phyloP scores from a whole-genome alignment of 2,113 vertebrate genomes.

The Xiphias gladius region DNA sequence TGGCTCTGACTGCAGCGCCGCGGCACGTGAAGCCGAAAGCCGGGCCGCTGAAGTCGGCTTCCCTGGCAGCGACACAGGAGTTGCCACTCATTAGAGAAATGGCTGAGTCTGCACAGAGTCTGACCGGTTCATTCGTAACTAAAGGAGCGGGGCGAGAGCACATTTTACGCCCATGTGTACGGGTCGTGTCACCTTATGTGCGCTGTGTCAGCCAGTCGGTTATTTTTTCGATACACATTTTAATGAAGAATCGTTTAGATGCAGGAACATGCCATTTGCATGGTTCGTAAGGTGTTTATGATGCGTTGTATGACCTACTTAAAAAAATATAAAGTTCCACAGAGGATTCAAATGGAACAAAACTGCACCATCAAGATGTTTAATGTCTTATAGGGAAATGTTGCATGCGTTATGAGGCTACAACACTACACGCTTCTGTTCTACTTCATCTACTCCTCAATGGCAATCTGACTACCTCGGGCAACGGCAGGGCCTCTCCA shows the following conservation, averaged over 20 bases:
- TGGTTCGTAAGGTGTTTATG: conserved; percentile 8
- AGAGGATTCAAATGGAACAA: background rate
- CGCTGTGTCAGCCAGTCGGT: background rate
- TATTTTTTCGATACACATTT: no score
- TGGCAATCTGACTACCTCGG: background rate
- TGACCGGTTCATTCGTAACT: conserved; percentile 45
- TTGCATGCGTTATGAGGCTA: background rate
- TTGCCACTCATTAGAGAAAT: conserved; percentile 61
- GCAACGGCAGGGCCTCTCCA: background rate
- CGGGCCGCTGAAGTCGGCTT: conserved; percentile 44
- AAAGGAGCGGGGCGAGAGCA: conserved; percentile 3
- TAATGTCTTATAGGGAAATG: background rate
- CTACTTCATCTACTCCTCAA: conserved; percentile 2
- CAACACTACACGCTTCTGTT: background rate
- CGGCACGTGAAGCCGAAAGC: conserved; percentile 35
- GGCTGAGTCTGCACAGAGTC: conserved; percentile 42
- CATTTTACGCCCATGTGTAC: conserved; percentile 28
- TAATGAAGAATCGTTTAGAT: background rate
- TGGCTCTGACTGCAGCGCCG: conserved; percentile 27
- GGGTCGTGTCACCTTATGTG: background rate
- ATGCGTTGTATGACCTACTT: background rate
- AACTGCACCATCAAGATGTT: background rate
- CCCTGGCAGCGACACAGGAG: conserved; percentile 49
- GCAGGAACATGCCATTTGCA: background rate
- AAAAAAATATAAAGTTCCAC: background rate